Evolutionary conservation across 1,140 invertebrate genomes (phyloP), one percentile per base, ranked within the genome.

Genomic region (Euwallacea similis): DNA sequence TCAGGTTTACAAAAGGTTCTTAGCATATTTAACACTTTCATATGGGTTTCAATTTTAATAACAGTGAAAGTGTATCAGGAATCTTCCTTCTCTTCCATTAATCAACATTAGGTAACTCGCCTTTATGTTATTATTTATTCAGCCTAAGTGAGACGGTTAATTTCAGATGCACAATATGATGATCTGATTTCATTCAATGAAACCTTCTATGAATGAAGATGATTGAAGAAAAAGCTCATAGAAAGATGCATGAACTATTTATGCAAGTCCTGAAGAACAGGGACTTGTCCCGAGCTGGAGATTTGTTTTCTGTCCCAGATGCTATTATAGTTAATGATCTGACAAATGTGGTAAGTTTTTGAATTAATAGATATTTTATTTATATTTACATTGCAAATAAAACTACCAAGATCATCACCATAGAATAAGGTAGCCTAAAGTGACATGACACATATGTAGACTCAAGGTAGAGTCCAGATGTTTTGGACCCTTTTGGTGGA

Each of bases 261-360:
- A 90, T 90, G 76, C 90, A 93, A 86, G 93, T 96, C 71, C 84
- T 96, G 54, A 91, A 87, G 74, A 90, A 93, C 79, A 88, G 92
- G 81, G 94, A 96, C 85, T 84, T 96, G 54, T 95, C 93, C 16
- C 88, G 92, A 80, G 95, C 95, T 74, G 95, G 95, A 54, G 94
- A 97, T 82, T 85, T 97, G 46, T 97, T 97, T 81, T 91, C 92
- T 4, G 87, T 97, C 60, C 86, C 92, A 59, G 93, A 97, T 84
- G 86, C 88, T 73, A 88, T 90, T 63, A 95, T 97, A 75, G 91
- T 94, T 47, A 88, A 91, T 80, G 94, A 96, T 81, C 84, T 96
- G 69, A 91, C 90, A 21, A 88, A 92, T 85, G 91, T 95, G 76
- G 87, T 96, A 76, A 86, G 88, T 43, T 58, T 58, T 6, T 15